Base-by-base conservation (phyloP, 2,113 vertebrate genomes). In the Pimephales promelas region DNA sequence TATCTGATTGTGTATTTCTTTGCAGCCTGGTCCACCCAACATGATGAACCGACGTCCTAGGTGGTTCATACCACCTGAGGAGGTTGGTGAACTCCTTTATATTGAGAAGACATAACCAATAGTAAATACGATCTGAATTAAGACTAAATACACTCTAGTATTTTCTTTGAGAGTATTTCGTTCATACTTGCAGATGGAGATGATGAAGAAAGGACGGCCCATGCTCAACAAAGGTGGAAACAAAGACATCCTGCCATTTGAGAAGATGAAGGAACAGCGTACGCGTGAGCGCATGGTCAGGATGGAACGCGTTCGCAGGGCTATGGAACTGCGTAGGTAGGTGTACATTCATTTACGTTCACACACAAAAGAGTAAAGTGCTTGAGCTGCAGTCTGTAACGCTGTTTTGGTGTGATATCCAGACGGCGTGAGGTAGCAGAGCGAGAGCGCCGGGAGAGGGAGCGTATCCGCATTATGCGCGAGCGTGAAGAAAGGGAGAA, bases 221-320 rank as follows among this genome's bases (percentile, higher is more conserved):
- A 88, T 95, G 96, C 86, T 84, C 86, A 82, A 94, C 94, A 86
- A 97, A 96, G 95, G 93, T 68, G 94, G 94, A 77, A 93, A 92
- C 78, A 95, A 94, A 28, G 96, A 96, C 89, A 97, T 99, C 89
- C 90, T 99, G 77, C 96, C 98, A 74, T 99, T 99, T 93, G 96
- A 98, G 90, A 97, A 98, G 92, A 98, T 99, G 94, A 99, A 98
- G 93, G 96, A 98, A 85, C 97, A 98, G 85, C 94, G 95, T 62
- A 93, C 96, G 93, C 94, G 95, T 81, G 97, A 98, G 88, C 95
- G 97, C 71, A 94, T 97, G 88, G 95, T 96, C 88, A 94, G 96
- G 7, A 89, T 97, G 90, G 97, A 99, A 84, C 95, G 96, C 73
- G 93, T 95, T 74, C 96, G 95, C 24, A 94, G 96, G 90, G 96